Evolutionary conservation across 2,797 vertebrate species (phyloP), one percentile per base, ranked within the genome.

Genomic region (Phylloscopus collybita): DNA sequence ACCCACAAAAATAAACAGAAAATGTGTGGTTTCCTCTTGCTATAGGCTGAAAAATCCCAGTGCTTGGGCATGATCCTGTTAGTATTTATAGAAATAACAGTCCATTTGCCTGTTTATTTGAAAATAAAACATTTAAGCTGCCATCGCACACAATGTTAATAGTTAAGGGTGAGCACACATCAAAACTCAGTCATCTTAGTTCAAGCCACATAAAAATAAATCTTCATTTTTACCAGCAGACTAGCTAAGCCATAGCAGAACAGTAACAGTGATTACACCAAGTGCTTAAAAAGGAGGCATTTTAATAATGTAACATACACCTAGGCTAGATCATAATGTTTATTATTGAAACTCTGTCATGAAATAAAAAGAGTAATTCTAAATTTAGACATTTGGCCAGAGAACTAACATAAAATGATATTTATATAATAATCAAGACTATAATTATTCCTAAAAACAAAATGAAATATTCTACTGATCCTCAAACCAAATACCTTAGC

Each of bases 1-100:
- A 73, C 61, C 94, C 92, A 88, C 86, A 91, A 94, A 97, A 96
- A 96, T 91, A 95, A 96, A 95, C 86, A 96, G 86, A 96, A 96
- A 96, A 94, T 83, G 38, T 97, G 92, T 95, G 95, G 96, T 96
- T 96, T 96, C 91, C 85, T 89, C 86, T 86, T 90, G 86, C 84
- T 96, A 45, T 86, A 86, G 89, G 90, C 92, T 90, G 91, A 95
- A 95, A 97, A 96, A 86, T 90, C 91, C 54, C 61, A 69, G 72
- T 57, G 92, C 91, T 94, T 93, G 83, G 78, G 88, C 88, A 95
- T 69, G 94, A 93, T 96, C 90, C 86, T 95, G 80, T 88, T 86
- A 86, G 53, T 89, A 88, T 75, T 96, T 95, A 80, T 80, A 95
- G 92, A 97, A 96, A 93, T 95, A 94, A 91, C 75, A 82, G 69